phyloP scores from a whole-genome alignment of 1,140 invertebrate species.

The Cydia splendana region DNA sequence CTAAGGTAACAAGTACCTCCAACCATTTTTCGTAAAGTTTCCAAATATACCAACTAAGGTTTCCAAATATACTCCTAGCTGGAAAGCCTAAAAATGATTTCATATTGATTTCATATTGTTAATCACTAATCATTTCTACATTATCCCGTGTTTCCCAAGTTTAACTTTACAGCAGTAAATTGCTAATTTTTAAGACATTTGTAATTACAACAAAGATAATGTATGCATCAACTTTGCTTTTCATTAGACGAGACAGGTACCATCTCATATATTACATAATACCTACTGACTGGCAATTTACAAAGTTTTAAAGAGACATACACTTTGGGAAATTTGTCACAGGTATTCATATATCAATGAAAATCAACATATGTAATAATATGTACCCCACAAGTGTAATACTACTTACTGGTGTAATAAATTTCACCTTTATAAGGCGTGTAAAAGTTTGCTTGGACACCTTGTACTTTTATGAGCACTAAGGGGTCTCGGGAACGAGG shows the following conservation, averaged over 20 bases:
- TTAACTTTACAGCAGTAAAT: no score
- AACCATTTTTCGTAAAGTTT: no score
- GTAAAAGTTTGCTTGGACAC: constrained; percentile 3
- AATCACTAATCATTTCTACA: no score
- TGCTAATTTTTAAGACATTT: no score
- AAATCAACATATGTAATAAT: not conserved
- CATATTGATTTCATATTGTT: no score
- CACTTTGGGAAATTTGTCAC: no score
- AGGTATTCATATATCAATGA: not conserved
- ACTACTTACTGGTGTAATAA: not conserved
- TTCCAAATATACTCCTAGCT: no score
- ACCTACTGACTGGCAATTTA: not conserved
- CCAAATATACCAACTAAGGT: no score
- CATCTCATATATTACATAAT: not conserved
- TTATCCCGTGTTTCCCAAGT: no score
- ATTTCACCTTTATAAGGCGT: not conserved
- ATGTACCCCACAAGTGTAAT: not conserved
- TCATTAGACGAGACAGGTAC: not conserved
- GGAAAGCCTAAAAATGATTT: no score
- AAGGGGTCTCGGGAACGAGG: not conserved
- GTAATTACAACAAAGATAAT: no score
- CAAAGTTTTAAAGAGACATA: constrained; percentile 4
- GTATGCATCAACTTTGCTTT: not conserved
- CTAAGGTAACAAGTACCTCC: no score
- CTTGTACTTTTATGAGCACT: not conserved